A percentile compares a stretch with the other conserved stretches of the same genome.
These are phyloP conservation scores for Orius insidiosus DNA, from an alignment of 1,140 invertebrate genomes.

Conservation along the genomic window DNA sequence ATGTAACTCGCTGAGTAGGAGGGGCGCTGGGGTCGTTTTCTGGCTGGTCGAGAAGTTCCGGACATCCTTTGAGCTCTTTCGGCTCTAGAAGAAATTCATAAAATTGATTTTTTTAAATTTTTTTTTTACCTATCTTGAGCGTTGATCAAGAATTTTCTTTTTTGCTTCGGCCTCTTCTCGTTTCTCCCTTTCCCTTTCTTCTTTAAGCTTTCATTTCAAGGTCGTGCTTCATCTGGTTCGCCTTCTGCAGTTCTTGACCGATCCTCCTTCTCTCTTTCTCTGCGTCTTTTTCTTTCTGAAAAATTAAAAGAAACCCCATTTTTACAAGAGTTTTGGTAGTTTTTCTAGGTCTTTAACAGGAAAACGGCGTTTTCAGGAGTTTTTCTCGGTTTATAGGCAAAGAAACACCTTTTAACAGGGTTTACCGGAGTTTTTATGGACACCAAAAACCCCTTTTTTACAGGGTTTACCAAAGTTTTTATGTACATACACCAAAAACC, in stretches of 20 bases:
- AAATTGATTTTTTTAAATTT: too few species aligned
- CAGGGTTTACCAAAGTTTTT: too few species aligned
- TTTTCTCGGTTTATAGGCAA: too few species aligned
- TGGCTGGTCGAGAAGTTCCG: not conserved
- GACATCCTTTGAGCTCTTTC: not conserved
- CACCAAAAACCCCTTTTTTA: too few species aligned
- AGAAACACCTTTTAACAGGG: too few species aligned
- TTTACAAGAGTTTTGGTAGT: too few species aligned
- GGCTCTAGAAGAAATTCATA: too few species aligned
- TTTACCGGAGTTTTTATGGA: too few species aligned
- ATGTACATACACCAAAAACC: too few species aligned
- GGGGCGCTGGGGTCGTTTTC: not conserved
- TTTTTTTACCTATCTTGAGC: slow-evolving; percentile 44
- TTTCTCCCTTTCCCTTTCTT: slow-evolving; percentile 50
- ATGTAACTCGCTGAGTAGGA: not conserved
- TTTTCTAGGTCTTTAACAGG: too few species aligned
- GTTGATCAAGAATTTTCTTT: slow-evolving; percentile 47
- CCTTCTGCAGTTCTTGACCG: slow-evolving; percentile 48
- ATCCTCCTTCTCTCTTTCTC: slow-evolving; percentile 52
- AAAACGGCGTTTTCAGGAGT: too few species aligned
- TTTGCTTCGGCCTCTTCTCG: slow-evolving; percentile 43
- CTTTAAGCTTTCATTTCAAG: slow-evolving; percentile 47
- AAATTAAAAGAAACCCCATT: not conserved
- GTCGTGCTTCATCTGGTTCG: slow-evolving; percentile 52
- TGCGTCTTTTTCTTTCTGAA: slow-evolving; percentile 33